Base-by-base conservation (phyloP, 2,113 vertebrate species). In the Anolis carolinensis region DNA sequence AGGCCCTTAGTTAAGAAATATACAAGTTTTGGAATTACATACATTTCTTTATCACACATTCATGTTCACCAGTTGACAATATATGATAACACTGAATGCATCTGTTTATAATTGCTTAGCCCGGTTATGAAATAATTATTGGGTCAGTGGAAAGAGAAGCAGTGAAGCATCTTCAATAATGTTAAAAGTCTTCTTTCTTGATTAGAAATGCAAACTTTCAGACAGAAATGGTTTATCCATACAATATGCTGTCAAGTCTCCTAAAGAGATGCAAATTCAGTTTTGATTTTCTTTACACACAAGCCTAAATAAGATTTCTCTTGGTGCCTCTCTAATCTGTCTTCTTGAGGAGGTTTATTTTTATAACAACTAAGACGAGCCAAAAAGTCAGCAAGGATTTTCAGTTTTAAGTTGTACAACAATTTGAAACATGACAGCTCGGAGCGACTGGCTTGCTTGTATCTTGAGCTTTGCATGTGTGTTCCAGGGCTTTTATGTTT, bases 211-310 rank as follows among this genome's bases (percentile, higher is more conserved):
- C 34, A 71, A 92, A 88, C 90, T 93, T 86, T 90, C 91, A 89
- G 90, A 50, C 2, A 0, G 86, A 90, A 89, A 88, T 87, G 90
- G 88, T 93, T 90, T 90, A 88, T 50, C 36, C 79, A 90, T 90
- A 88, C 88, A 89, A 88, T 92, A 87, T 87, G 87, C 88, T 88
- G 90, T 78, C 0, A 27, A 92, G 34, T 85, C 67, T 91, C 89
- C 71, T 70, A 92, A 94, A 94, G 88, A 92, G 88, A 48, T 86
- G 92, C 89, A 91, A 93, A 91, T 93, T 84, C 86, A 85, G 67
- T 89, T 93, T 81, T 78, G 65, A 89, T 83, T 80, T 80, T 70
- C 71, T 63, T 79, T 83, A 89, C 89, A 87, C 67, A 70, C 83
- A 78, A 70, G 65, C 32, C 63, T 79, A 88, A 67, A 55, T 59